A percentile compares a stretch with the other conserved stretches of the same genome.
Evolutionary conservation across 2,888 invertebrate genomes (phyloP).

Genomic region (Noctua janthina): DNA sequence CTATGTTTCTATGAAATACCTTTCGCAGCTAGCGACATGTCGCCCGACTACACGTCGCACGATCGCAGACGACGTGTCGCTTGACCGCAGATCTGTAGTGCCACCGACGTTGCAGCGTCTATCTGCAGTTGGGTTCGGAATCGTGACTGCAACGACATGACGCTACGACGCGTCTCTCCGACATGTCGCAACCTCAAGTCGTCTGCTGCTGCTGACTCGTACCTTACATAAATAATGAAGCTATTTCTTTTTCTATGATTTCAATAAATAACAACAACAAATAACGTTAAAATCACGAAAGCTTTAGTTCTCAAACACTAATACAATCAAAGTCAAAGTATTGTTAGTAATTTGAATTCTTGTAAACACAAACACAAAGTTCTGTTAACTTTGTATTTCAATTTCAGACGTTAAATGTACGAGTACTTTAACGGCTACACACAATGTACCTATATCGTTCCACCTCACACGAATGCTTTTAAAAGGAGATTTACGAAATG

Average conservation of each 20-base stretch:
- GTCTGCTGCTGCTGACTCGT: too few relatives aligned
- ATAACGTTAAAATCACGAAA: slow-evolving; percentile 8
- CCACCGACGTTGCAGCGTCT: too few relatives aligned
- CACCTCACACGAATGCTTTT: slow-evolving; percentile 6
- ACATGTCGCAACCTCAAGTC: too few relatives aligned
- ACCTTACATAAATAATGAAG: neutral
- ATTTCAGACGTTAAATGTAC: neutral
- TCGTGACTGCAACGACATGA: too few relatives aligned
- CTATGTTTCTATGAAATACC: too few relatives aligned
- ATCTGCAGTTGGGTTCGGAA: too few relatives aligned
- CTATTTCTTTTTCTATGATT: neutral
- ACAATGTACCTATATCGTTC: slow-evolving; percentile 1
- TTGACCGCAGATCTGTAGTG: too few relatives aligned
- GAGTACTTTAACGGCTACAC: neutral
- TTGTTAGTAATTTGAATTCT: slow-evolving; percentile 15
- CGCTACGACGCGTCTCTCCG: too few relatives aligned
- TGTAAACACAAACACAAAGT: slow-evolving; percentile 9
- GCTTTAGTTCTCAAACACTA: neutral
- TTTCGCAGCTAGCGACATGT: too few relatives aligned
- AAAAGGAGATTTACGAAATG: slow-evolving; percentile 38
- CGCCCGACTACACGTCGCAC: too few relatives aligned
- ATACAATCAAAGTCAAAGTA: slow-evolving; percentile 11
- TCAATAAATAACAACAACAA: neutral
- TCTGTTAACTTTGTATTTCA: slow-evolving; percentile 22
- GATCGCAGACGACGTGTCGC: too few relatives aligned